Evolutionary conservation across 2,113 vertebrate genomes (phyloP).

Genomic region (Ia io): DNA sequence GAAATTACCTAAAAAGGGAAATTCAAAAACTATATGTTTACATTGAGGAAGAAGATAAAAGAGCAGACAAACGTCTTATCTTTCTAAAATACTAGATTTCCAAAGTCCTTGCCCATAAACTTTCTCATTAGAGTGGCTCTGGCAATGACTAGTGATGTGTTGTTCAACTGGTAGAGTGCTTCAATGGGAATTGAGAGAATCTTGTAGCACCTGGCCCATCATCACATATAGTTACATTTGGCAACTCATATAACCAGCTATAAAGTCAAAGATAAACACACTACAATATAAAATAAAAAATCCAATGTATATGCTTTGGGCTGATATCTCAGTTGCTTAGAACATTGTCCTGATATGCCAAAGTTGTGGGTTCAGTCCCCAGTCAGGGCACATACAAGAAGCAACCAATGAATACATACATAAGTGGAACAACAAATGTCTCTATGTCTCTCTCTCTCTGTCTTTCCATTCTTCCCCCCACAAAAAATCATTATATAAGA

Average conservation of each 20-base stretch:
- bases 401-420: background rate
- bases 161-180: background rate
- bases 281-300: background rate
- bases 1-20: background rate
- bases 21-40: background rate
- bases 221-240: background rate
- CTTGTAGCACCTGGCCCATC: background rate
- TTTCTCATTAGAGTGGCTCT: background rate
- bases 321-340: background rate
- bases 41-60: background rate
- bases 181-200: background rate
- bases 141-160: background rate
- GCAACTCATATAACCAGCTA: background rate
- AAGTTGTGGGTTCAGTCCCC: background rate
- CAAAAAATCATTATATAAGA: background rate
- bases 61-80: background rate
- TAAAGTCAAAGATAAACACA: background rate
- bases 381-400: background rate
- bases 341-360: background rate
- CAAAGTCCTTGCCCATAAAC: background rate
- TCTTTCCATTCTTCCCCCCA: too few relatives aligned
- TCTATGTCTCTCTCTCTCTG: too few relatives aligned
- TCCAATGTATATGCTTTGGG: background rate
- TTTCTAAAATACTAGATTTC: background rate
- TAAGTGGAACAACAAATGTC: background rate